These are phyloP conservation scores for Poeciliopsis occidentalis DNA, from an alignment of 2,113 vertebrate species.

Conservation along the genomic window DNA sequence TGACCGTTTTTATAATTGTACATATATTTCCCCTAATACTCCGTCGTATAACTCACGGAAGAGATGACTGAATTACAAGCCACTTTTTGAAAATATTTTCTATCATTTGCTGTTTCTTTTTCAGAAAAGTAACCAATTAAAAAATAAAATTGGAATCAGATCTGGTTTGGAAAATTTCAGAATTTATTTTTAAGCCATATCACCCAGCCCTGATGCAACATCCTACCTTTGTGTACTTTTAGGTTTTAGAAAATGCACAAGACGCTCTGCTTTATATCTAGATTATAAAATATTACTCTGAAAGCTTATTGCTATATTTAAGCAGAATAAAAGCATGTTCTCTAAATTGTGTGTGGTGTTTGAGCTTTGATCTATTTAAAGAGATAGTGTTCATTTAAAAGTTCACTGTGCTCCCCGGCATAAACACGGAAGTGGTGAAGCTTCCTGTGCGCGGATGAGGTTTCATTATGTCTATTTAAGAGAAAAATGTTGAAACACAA, in stretches of 20 bases:
- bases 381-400: not conserved
- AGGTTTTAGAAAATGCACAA: not conserved
- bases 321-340: slow-evolving; percentile 25
- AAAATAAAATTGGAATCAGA: too few species aligned
- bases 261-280: not conserved
- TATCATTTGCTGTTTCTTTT: too few species aligned
- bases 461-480: slow-evolving; percentile 2
- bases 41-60: too few species aligned
- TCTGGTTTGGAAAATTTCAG: too few species aligned
- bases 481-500: not conserved
- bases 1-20: too few species aligned
- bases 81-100: too few species aligned
- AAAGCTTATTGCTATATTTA: not conserved
- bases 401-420: not conserved
- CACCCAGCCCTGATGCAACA: not conserved
- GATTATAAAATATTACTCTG: not conserved
- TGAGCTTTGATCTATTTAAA: slow-evolving; percentile 1
- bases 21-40: too few species aligned
- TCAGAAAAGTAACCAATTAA: too few species aligned
- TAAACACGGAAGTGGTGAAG: slow-evolving; percentile 63
- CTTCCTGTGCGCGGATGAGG: slow-evolving; percentile 73
- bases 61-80: too few species aligned
- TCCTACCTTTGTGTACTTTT: not conserved
- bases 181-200: too few species aligned
- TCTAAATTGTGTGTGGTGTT: not conserved